phyloP scores from a whole-genome alignment of 2,113 vertebrate species.

The Strigops habroptila region DNA sequence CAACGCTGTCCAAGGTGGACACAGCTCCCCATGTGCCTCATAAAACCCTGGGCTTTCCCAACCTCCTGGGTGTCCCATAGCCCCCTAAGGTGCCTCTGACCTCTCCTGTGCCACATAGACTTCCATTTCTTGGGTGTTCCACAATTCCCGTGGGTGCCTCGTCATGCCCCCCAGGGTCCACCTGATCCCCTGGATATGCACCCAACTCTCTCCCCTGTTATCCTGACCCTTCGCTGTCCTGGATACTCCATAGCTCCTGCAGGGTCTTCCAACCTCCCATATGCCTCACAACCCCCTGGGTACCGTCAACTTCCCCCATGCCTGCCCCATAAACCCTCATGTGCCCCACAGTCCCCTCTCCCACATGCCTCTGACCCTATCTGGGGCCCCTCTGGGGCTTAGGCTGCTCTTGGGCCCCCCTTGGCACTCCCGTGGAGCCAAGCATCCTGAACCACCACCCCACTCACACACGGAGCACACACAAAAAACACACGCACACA shows the following conservation, averaged over 20 bases:
- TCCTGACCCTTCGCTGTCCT: neutral
- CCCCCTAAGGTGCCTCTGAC: neutral
- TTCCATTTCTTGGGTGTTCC: neutral
- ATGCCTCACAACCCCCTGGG: neutral
- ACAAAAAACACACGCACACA: accelerated
- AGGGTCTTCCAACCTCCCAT: neutral
- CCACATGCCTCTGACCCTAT: neutral
- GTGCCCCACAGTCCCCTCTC: neutral
- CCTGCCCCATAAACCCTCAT: neutral
- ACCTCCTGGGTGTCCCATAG: neutral
- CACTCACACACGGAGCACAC: neutral
- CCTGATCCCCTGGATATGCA: neutral
- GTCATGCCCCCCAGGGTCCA: neutral
- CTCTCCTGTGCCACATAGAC: neutral
- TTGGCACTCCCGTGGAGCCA: accelerated
- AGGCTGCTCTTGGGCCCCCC: neutral
- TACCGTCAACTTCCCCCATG: neutral
- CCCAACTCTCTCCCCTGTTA: neutral
- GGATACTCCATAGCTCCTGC: neutral
- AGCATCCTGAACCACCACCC: neutral
- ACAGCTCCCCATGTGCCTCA: neutral
- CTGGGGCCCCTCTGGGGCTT: neutral
- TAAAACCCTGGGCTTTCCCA: neutral
- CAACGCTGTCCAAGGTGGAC: neutral
- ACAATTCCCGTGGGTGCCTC: neutral